Percentiles rank a stretch among this genome's conserved stretches.
Evolutionary conservation across 2,888 invertebrate genomes (phyloP).

Genomic region (Xestia rhomboidea): DNA sequence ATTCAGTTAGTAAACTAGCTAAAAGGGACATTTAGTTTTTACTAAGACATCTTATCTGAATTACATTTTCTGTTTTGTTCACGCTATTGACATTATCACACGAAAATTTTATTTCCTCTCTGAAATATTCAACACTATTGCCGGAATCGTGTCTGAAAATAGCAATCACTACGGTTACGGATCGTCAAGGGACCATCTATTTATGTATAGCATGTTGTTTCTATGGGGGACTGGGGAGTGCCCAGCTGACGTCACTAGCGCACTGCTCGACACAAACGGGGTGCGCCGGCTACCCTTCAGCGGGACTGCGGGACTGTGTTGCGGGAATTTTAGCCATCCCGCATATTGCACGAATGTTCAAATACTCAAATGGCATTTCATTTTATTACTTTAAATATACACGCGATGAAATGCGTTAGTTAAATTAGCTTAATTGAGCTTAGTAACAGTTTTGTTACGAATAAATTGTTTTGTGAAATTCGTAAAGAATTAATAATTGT

Average conservation of each 20-base stretch:
- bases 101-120: constrained; percentile 19
- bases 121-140: constrained; percentile 26
- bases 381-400: constrained; percentile 38
- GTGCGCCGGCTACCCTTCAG: constrained; percentile 80
- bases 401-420: constrained; percentile 53
- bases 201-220: constrained; percentile 57
- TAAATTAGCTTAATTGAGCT: constrained; percentile 48
- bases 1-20: too few relatives aligned
- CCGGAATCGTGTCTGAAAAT: constrained; percentile 61
- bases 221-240: constrained; percentile 76
- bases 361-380: constrained; percentile 44
- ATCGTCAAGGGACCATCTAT: constrained; percentile 55
- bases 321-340: constrained; percentile 59
- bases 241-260: constrained; percentile 79
- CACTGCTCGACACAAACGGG: constrained; percentile 76
- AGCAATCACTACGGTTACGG: constrained; percentile 61
- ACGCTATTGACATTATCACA: neutral
- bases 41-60: neutral
- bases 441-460: constrained; percentile 35
- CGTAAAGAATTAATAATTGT: constrained; percentile 18
- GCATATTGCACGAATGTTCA: constrained; percentile 36
- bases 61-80: neutral
- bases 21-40: neutral
- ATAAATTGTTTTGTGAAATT: constrained; percentile 28
- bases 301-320: constrained; percentile 10